Evolutionary conservation across 1,140 invertebrate species (phyloP).

Genomic region (Thrips palmi): DNA sequence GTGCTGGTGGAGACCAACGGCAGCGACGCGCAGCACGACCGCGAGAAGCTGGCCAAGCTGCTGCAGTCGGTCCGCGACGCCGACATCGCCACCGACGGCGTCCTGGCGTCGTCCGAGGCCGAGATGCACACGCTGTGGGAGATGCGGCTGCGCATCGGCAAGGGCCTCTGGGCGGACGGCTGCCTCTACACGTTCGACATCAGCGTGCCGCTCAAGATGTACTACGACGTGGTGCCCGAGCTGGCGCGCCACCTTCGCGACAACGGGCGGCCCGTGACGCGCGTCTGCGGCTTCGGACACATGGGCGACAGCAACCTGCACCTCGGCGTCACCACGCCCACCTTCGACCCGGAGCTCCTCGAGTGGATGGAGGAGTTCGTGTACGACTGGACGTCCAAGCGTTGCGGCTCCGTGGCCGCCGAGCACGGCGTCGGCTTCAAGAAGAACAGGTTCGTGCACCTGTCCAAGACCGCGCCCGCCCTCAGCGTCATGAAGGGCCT

Average conservation of each 20-base stretch:
- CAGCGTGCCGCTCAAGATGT: conserved; percentile 65
- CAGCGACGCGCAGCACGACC: conserved; percentile 61
- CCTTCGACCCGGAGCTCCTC: conserved; percentile 48
- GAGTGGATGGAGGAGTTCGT: conserved; percentile 72
- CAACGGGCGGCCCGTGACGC: conserved; percentile 26
- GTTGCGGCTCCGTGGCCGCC: conserved; percentile 78
- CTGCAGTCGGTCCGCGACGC: conserved; percentile 49
- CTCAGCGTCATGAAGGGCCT: conserved; percentile 66
- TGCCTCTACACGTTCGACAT: conserved; percentile 95
- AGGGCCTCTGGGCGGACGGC: conserved; percentile 56
- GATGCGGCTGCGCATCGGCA: conserved; percentile 67
- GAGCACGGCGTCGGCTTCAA: conserved; percentile 91
- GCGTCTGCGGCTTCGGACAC: conserved; percentile 79
- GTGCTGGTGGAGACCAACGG: conserved; percentile 82
- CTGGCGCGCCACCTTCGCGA: conserved; percentile 40
- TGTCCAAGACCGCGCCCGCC: conserved; percentile 57
- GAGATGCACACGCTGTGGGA: conserved; percentile 64
- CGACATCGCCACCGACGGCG: conserved; percentile 63
- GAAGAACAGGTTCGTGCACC: conserved; percentile 70
- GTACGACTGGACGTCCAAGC: conserved; percentile 64
- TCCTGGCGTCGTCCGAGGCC: conserved; percentile 32
- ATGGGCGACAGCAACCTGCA: conserved; percentile 85
- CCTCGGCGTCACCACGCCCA: conserved; percentile 57
- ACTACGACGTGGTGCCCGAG: conserved; percentile 63
- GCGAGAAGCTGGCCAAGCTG: conserved; percentile 69